Conservation (phyloP, 2,797 vertebrate species). For the Liparis tanakae region DNA sequence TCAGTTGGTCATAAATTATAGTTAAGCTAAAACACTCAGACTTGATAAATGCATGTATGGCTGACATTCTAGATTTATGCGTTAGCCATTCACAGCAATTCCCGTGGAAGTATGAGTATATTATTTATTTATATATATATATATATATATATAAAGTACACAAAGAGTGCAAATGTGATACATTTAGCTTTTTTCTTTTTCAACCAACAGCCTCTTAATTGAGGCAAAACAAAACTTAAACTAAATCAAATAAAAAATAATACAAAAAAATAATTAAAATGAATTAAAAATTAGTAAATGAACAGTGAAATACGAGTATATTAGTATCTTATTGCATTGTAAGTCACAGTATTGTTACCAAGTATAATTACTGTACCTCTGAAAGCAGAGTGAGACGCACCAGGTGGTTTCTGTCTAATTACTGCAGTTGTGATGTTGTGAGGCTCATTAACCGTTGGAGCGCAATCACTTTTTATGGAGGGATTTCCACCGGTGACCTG, state of each 20-base stretch:
- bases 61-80: conserved; percentile 56
- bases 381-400: conserved; percentile 19
- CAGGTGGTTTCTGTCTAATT: conserved; percentile 36
- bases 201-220: too few relatives aligned
- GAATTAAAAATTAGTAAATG: too few relatives aligned
- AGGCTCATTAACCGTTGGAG: conserved; percentile 18
- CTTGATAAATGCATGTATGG: conserved; percentile 33
- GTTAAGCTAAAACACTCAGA: conserved; percentile 28
- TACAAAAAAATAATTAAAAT: too few relatives aligned
- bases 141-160: too few relatives aligned
- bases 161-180: too few relatives aligned
- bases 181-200: too few relatives aligned
- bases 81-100: conserved; percentile 39
- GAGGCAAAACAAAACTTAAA: too few relatives aligned
- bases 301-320: too few relatives aligned
- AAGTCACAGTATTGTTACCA: conserved; percentile 1
- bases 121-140: too few relatives aligned
- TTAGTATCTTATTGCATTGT: neutral
- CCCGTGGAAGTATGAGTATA: conserved; percentile 30
- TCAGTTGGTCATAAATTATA: conserved; percentile 64
- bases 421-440: conserved; percentile 20
- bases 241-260: too few relatives aligned
- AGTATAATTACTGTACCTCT: conserved; percentile 15
- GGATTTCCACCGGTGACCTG: conserved; percentile 24
- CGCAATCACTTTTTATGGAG: conserved; percentile 1